A percentile compares a stretch with the other conserved stretches of the same genome.
Evolutionary conservation across 2,888 invertebrate genomes (phyloP).

Genomic region (Mimumesa dahlbomi): DNA sequence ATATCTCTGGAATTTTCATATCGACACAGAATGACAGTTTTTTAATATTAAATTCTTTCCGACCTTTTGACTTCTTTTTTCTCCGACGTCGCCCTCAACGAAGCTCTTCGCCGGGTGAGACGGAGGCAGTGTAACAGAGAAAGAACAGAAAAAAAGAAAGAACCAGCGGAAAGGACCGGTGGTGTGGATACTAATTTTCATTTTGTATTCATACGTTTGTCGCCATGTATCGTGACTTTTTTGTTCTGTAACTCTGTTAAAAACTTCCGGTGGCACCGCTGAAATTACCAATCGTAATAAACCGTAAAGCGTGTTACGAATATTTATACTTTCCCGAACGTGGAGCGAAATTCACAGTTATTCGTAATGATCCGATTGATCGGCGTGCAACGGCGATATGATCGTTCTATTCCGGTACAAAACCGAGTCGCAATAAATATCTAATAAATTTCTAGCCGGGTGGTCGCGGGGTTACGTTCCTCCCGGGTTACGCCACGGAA

Average conservation of each 20-base stretch:
- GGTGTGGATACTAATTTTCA: constrained; percentile 56
- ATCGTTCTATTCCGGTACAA: constrained; percentile 65
- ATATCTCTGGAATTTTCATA: constrained; percentile 80
- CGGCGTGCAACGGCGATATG: constrained; percentile 56
- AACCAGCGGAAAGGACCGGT: neutral
- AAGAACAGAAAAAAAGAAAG: constrained; percentile 25
- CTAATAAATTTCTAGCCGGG: constrained; percentile 78
- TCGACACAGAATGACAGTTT: constrained; percentile 79
- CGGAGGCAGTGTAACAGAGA: constrained; percentile 14
- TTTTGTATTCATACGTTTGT: constrained; percentile 43
- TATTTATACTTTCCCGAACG: too few species aligned
- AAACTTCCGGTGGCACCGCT: too few species aligned
- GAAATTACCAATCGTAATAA: too few species aligned
- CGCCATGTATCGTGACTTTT: constrained; percentile 2
- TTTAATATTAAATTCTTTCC: constrained; percentile 79
- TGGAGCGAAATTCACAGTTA: too few species aligned
- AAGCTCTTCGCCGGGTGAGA: constrained; percentile 26
- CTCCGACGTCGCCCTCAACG: constrained; percentile 34
- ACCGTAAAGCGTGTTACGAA: too few species aligned
- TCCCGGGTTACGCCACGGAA: constrained; percentile 49
- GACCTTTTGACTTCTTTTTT: constrained; percentile 66
- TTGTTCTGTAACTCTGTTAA: constrained; percentile 18
- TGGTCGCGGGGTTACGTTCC: constrained; percentile 69
- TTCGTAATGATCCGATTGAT: too few species aligned
- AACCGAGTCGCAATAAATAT: constrained; percentile 78